These are phyloP conservation scores for Leptogaster cylindrica DNA, from an alignment of 2,888 invertebrate species.

Conservation along the genomic window DNA sequence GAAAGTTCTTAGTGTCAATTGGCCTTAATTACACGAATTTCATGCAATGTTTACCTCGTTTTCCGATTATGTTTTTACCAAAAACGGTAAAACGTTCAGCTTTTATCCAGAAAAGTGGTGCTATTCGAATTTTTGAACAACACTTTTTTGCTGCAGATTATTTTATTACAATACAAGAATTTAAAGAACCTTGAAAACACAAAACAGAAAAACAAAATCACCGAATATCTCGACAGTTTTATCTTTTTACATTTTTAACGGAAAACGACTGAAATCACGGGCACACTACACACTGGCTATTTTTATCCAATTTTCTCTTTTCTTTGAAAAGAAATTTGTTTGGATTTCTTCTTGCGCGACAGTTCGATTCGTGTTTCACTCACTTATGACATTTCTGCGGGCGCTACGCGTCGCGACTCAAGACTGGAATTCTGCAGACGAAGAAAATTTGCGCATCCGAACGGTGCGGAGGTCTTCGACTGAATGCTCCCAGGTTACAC, in stretches of 20 bases:
- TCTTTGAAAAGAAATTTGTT: constrained; percentile 35
- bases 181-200: neutral
- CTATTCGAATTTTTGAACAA: no score
- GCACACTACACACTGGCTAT: neutral
- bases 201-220: neutral
- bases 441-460: constrained; percentile 36
- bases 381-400: constrained; percentile 13
- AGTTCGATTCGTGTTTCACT: constrained; percentile 28
- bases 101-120: no score
- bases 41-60: neutral
- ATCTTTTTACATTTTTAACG: constrained; percentile 20
- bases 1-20: neutral
- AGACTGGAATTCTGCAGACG: neutral
- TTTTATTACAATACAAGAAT: constrained; percentile 22
- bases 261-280: constrained; percentile 22
- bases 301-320: constrained; percentile 37
- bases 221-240: neutral
- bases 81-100: no score
- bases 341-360: constrained; percentile 5
- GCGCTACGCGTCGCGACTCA: constrained; percentile 26
- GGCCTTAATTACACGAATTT: constrained; percentile 43
- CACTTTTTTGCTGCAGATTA: no score
- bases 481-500: constrained; percentile 18
- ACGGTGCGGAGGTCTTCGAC: constrained; percentile 33
- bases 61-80: no score